Evolutionary conservation across 2,888 invertebrate species (phyloP).

Genomic region (Rhyacophila evoluta): DNA sequence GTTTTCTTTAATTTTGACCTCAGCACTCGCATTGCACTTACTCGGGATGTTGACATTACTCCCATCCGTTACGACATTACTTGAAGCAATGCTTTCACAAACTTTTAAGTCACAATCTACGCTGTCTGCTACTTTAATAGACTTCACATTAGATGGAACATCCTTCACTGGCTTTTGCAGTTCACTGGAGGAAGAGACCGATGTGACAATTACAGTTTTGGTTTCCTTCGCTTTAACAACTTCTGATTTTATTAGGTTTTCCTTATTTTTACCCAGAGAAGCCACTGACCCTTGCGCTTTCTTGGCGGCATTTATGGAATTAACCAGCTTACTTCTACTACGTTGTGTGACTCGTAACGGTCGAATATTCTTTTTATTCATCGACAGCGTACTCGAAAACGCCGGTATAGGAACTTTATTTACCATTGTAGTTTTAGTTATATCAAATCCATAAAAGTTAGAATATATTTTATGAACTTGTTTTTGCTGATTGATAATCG

Average conservation of each 20-base stretch:
- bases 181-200: not conserved
- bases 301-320: constrained; percentile 26
- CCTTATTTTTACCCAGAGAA: not conserved
- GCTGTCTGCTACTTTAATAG: not conserved
- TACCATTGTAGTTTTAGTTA: constrained; percentile 61
- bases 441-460: constrained; percentile 54
- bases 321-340: constrained; percentile 29
- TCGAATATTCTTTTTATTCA: constrained; percentile 30
- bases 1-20: not conserved
- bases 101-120: not conserved
- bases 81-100: not conserved
- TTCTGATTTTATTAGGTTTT: constrained; percentile 23
- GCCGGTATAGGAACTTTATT: constrained; percentile 64
- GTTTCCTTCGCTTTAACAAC: not conserved
- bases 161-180: not conserved
- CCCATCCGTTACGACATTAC: not conserved
- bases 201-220: not conserved
- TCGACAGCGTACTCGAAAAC: constrained; percentile 55
- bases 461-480: constrained; percentile 36
- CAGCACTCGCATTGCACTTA: not conserved
- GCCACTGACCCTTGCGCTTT: not conserved
- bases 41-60: not conserved
- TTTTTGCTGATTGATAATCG: not conserved
- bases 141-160: not conserved
- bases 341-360: constrained; percentile 39